phyloP scores from a whole-genome alignment of 1,140 invertebrate species.

The Macrosteles quadrilineatus region DNA sequence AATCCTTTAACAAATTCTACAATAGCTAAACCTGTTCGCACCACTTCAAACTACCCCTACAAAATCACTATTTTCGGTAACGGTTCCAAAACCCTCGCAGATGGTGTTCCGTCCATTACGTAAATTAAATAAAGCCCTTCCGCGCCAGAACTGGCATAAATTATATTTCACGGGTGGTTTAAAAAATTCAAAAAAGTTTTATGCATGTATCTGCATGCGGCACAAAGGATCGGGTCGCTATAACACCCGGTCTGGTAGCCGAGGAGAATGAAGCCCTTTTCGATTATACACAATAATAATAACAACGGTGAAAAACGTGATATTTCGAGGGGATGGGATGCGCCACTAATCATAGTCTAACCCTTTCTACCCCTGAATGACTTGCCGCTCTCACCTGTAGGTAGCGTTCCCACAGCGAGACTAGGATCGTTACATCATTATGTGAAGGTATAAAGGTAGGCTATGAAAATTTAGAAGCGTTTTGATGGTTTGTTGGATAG shows the following conservation, averaged over 20 bases:
- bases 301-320: conserved; percentile 23
- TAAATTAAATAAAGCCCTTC: conserved; percentile 21
- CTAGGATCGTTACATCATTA: no score
- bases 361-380: not conserved
- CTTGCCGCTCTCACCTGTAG: not conserved
- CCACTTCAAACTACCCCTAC: no score
- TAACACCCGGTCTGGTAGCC: conserved; percentile 2
- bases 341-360: not conserved
- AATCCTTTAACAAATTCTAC: no score
- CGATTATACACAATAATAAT: conserved; percentile 27
- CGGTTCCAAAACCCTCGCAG: not conserved
- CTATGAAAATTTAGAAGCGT: no score
- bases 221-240: not conserved
- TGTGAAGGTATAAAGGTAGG: no score
- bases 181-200: conserved; percentile 22
- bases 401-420: no score
- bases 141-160: conserved; percentile 11
- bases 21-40: no score
- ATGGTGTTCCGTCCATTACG: conserved; percentile 20
- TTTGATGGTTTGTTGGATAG: no score
- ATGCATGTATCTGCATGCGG: conserved; percentile 27
- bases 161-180: conserved; percentile 28
- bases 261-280: conserved; percentile 11
- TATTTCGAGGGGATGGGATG: not conserved
- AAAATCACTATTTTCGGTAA: no score